phyloP scores from a whole-genome alignment of 2,797 vertebrate species.

The Girardinus metallicus region DNA sequence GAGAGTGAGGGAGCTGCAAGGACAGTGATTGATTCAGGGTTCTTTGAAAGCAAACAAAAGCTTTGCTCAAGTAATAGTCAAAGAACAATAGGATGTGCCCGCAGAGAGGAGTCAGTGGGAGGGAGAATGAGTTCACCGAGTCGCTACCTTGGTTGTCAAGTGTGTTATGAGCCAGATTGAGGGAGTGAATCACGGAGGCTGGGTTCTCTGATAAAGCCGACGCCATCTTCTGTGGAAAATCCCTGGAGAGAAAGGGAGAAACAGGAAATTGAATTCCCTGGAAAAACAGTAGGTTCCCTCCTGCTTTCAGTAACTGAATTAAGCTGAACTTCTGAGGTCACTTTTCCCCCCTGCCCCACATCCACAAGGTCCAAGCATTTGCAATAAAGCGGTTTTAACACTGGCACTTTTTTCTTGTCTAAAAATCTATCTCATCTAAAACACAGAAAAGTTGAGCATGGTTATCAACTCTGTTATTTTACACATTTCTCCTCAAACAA shows the following conservation, averaged over 20 bases:
- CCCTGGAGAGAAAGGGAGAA: conserved; percentile 71
- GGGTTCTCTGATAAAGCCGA: conserved; percentile 90
- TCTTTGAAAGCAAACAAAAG: conserved; percentile 54
- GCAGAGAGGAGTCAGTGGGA: conserved; percentile 22
- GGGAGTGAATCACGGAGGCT: conserved; percentile 87
- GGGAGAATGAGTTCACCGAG: conserved; percentile 27
- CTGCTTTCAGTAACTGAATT: neutral
- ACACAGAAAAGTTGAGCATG: neutral
- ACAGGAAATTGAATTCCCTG: conserved; percentile 16
- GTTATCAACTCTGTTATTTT: neutral
- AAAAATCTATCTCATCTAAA: too few relatives aligned
- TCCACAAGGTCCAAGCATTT: neutral
- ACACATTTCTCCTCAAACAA: neutral
- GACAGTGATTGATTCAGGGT: conserved; percentile 42
- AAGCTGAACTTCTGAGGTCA: conserved; percentile 1
- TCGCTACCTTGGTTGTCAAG: conserved; percentile 90
- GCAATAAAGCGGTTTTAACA: neutral
- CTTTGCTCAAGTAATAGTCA: conserved; percentile 15
- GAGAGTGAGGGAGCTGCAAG: conserved; percentile 22
- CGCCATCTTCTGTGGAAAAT: conserved; percentile 92
- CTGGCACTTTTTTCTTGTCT: neutral
- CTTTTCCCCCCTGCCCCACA: neutral
- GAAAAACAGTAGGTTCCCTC: conserved; percentile 8
- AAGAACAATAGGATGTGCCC: conserved; percentile 30
- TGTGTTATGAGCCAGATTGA: conserved; percentile 91